Evolutionary conservation across 2,888 invertebrate genomes (phyloP), one percentile per base, ranked within the genome.

Genomic region (Drosophila tripunctata): DNA sequence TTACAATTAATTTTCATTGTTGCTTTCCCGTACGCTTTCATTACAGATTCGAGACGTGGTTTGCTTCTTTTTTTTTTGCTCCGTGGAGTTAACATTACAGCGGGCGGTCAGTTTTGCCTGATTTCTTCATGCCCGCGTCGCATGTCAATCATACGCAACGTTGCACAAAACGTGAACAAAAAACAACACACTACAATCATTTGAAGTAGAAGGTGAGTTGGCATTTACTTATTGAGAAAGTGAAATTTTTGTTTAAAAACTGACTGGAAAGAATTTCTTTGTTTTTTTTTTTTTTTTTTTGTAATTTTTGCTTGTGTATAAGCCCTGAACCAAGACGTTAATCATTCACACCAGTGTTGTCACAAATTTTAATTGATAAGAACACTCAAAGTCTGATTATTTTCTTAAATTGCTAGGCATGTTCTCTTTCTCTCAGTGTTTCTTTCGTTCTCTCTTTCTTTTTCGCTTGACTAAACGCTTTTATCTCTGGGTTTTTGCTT

Each of bases 61-160:
- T 82, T n/a, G n/a, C n/a, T n/a, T n/a, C n/a, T n/a, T n/a, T n/a
- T 63, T 51, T 66, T 79, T 67, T 72, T 65, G 72, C 69, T 80
- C 60, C 76, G 72, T 82, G 67, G 48, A 71, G 44, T 41, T 40
- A 15, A 36, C 30, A 35, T 60, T 65, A 64, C 64, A 66, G 67
- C 75, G 61, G 58, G 67, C 76, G 50, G 54, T 36, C 73, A 65
- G 44, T 62, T 58, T 62, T 63, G 56, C 56, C 62, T 45, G 38
- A 66, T 81, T 74, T 67, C 56, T 57, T 61, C 41, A 55, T 55
- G 61, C 65, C 56, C 47, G 36, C 48, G 60, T 55, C 45, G 52
- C 62, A 64, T 58, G 85, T 78, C 82, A 81, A 72, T 81, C 87
- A 84, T 77, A 86, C 80, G 87, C 84, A 67, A 31, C 62, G 80